Evolutionary conservation across 2,888 invertebrate genomes (phyloP), one percentile per base, ranked within the genome.

Genomic region (Oligia fasciuncula): DNA sequence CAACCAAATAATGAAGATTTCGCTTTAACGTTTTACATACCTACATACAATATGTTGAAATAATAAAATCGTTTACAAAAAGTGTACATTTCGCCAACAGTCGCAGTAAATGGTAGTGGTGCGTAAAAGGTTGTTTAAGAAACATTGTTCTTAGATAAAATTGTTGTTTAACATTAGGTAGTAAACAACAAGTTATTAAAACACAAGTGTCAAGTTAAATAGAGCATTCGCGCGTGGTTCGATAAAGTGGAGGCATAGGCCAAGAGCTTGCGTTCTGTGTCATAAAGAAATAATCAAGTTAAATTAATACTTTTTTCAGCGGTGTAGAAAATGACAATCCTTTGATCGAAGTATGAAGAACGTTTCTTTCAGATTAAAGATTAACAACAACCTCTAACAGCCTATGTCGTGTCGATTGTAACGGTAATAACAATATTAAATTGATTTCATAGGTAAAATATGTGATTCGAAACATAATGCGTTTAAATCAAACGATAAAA

Each of bases 181-280:
- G 23, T 69, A 76, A 51, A 81, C 65, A 65, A 49, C 60, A 54
- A 40, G 43, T 70, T 81, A 77, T 79, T 86, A 86, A 78, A 84
- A 86, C 60, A 72, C 71, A 85, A 81, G 75, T 75, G 69, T 74
- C 75, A 77, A 80, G 81, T 87, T 85, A 81, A 87, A 80, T 82
- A 80, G 65, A 67, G 65, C 78, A 85, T 73, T 79, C 73, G 83
- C 78, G 79, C 75, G 77, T 74, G 67, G 70, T 67, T 35, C 77
- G 75, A 80, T 84, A 81, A 84, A 87, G 83, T 85, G 76, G 77
- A 73, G 46, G n/a, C 9, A 29, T 71, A 69, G 68, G 1, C 51
- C n/a, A 29, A 19, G 79, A 71, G 66, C 83, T 71, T 3, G 14
- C 49, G 57, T 57, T 8, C 19, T 43, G 23, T 13, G 60, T 51